Base-by-base conservation (phyloP, 2,113 vertebrate species). In the Austrofundulus limnaeus region DNA sequence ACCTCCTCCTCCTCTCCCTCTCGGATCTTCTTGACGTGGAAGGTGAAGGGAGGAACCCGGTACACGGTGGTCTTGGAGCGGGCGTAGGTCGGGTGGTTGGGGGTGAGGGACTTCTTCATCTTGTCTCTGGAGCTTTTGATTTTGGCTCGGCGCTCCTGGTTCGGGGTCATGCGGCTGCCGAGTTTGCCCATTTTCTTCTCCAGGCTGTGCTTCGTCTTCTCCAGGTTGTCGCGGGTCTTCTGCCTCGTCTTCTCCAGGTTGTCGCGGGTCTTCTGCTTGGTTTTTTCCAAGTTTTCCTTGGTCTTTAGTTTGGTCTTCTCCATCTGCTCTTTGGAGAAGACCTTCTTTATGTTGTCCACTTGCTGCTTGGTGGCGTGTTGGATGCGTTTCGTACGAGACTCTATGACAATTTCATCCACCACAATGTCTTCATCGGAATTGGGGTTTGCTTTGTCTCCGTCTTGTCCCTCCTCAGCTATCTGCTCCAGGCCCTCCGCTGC, bases 11-110 rank as follows among this genome's bases (percentile, higher is more conserved):
- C 93, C 79, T 94, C 92, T 0, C 96, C 97, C 53, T 95, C 95
- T 46, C 97, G 90, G 85, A 98, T 94, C 89, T 99, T 99, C 94
- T 99, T 99, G 46, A 99, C 97, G 0, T 97, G 94, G 89, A 99
- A 98, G 63, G 97, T 99, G 86, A 99, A 99, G 4, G 97, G 97
- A 0, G 96, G 96, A 66, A 99, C 97, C 45, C 95, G 97, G 91
- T 99, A 99, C 69, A 98, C 94, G 0, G 94, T 92, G 0, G 93
- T 94, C 92, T 96, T 97, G 80, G 95, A 95, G 76, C 96, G 94
- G 45, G 95, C 93, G 0, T 96, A 94, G 34, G 94, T 80, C 11
- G 90, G 88, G 82, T 96, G 95, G 84, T 96, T 95, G 0, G 96
- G 96, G 1, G 92, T 95, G 73, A 98, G 95, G 52, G 97, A 96